These are phyloP conservation scores for Onthophagus sagittarius DNA, from an alignment of 2,888 invertebrate species.

Conservation along the genomic window DNA sequence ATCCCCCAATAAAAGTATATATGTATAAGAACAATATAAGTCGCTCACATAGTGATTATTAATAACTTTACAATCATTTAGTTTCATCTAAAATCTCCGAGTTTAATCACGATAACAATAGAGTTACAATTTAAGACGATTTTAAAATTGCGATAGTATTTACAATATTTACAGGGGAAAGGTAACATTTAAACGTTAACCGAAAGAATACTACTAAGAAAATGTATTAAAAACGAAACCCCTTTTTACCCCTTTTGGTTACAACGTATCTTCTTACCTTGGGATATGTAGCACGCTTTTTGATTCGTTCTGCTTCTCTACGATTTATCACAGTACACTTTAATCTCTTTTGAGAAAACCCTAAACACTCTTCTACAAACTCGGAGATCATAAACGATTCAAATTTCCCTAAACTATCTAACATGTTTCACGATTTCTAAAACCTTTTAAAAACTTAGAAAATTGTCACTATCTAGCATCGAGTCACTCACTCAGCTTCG, in stretches of 20 bases:
- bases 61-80: constrained; percentile 6
- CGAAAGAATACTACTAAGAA: background rate
- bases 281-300: background rate
- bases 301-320: background rate
- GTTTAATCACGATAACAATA: background rate
- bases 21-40: constrained; percentile 16
- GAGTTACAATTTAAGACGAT: background rate
- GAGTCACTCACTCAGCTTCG: background rate
- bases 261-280: background rate
- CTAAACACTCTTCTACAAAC: background rate
- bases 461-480: background rate
- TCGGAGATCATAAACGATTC: background rate
- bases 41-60: constrained; percentile 17
- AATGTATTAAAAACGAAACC: background rate
- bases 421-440: background rate
- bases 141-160: constrained; percentile 8
- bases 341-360: background rate
- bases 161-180: constrained; percentile 14
- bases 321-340: background rate
- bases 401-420: background rate
- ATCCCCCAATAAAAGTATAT: constrained; percentile 11
- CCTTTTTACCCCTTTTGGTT: background rate
- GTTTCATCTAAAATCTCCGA: background rate
- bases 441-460: background rate
- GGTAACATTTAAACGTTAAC: background rate